These are phyloP conservation scores for Megalops atlanticus DNA, from an alignment of 2,113 vertebrate genomes.

Conservation along the genomic window DNA sequence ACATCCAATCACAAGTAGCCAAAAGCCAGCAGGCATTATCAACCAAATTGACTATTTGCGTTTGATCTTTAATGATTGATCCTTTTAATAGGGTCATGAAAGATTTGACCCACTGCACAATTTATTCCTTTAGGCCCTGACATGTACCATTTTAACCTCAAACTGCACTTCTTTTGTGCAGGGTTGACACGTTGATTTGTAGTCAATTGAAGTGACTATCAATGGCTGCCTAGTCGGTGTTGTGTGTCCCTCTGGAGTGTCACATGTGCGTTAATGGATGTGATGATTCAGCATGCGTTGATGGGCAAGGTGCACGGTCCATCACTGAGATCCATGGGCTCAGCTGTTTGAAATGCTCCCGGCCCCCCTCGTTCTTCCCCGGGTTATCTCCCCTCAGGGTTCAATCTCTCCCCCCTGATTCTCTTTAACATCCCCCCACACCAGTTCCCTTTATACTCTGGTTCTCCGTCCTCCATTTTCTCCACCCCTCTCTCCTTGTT, in stretches of 20 bases:
- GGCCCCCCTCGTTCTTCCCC: conserved; percentile 1
- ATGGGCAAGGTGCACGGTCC: conserved; percentile 8
- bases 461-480: background rate
- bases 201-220: too few species aligned
- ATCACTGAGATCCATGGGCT: conserved; percentile 1
- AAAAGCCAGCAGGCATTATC: background rate
- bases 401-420: too few species aligned
- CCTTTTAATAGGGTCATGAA: background rate
- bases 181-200: too few species aligned
- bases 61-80: background rate
- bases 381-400: background rate
- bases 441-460: background rate
- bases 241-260: too few species aligned
- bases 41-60: background rate
- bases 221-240: too few species aligned
- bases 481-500: background rate
- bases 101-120: too few species aligned
- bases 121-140: too few species aligned
- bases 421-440: background rate
- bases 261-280: too few species aligned
- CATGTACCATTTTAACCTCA: too few species aligned
- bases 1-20: background rate
- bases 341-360: too few species aligned
- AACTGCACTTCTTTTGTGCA: too few species aligned
- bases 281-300: conserved; percentile 6